Evolutionary conservation across 2,113 vertebrate genomes (phyloP), one percentile per base, ranked within the genome.

Genomic region (Chamaea fasciata): DNA sequence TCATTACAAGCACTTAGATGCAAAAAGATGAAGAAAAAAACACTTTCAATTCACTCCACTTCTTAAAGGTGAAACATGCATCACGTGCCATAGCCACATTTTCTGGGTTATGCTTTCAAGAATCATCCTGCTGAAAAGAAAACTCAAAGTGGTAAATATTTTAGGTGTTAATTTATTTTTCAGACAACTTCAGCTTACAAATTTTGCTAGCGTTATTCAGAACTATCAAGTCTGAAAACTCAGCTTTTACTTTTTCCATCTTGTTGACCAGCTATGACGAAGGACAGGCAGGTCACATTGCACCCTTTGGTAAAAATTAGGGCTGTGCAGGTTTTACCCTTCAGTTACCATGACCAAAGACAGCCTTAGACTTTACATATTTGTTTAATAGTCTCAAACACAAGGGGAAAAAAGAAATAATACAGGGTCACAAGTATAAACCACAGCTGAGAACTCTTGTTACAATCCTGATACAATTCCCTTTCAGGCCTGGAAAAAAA

Each of bases 71-170:
- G 70, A 85, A 89, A 47, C 37, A 79, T 42, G 31, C 27, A 55
- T 16, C 3, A 0, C 6, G 17, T 9, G n/a, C 17, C 37, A 49
- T 3, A 28, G 30, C 57, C 42, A 39, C 27, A 49, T 85, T 74
- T 85, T 87, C 78, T 75, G 41, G 18, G 44, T 62, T 88, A 74
- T 57, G n/a, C 75, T 95, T 89, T 87, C 70, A 95, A 75, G 31
- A 53, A 39, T 15, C 46, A 71, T 23, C 63, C 74, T 57, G 84
- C 65, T 79, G 62, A 91, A 75, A 92, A 84, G 76, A 92, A 94
- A 87, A 87, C 49, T 71, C 83, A 22, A 78, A 71, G n/a, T 21
- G 13, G 49, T 91, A 95, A 91, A 89, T 91, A 91, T 76, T 96
- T 84, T 31, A 95, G 17, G 21, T 37, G 18, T 37, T 67, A 79